Percentiles rank a stretch among this genome's conserved stretches.
Evolutionary conservation across 2,797 vertebrate species (phyloP).

Genomic region (Dendrocincla fuliginosa): DNA sequence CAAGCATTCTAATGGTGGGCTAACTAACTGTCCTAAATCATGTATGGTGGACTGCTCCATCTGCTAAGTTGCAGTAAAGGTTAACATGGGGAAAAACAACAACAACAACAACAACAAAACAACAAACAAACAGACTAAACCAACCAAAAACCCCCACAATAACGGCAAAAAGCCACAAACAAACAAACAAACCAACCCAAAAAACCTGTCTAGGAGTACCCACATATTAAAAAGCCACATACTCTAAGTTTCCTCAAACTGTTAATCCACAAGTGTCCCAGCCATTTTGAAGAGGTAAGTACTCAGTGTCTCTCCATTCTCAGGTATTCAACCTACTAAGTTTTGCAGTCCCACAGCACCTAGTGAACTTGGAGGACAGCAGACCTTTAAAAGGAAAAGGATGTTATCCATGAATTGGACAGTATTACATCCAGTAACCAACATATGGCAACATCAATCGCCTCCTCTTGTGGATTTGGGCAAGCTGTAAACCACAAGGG

Average conservation of each 20-base stretch:
- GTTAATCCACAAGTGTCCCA: not conserved
- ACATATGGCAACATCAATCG: not conserved
- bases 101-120: no score
- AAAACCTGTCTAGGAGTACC: not conserved
- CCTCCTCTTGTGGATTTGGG: not conserved
- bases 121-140: no score
- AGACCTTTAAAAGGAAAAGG: not conserved
- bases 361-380: not conserved
- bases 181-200: not conserved
- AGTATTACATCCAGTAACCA: not conserved
- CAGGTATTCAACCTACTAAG: not conserved
- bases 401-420: not conserved
- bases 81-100: not conserved
- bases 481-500: not conserved
- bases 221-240: not conserved
- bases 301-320: not conserved
- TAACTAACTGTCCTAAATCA: not conserved
- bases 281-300: not conserved
- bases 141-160: no score
- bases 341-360: not conserved
- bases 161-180: no score
- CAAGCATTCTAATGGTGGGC: not conserved
- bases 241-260: not conserved
- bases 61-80: not conserved
- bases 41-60: not conserved